phyloP scores from a whole-genome alignment of 2,113 vertebrate species.

The Indri indri region DNA sequence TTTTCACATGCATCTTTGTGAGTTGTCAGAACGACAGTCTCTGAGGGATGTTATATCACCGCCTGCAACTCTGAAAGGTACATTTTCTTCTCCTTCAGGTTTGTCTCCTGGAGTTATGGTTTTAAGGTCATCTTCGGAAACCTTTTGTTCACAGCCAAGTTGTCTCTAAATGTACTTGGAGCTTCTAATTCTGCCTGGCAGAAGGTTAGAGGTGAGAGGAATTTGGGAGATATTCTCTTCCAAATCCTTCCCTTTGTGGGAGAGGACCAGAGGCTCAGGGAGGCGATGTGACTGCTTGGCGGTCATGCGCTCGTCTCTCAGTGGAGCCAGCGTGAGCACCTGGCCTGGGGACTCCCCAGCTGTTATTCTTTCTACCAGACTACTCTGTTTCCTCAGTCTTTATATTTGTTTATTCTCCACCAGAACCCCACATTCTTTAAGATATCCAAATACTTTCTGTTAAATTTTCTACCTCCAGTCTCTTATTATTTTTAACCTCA shows the following conservation, averaged over 20 bases:
- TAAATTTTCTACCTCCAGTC: not conserved
- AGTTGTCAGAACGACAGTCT: slow-evolving; percentile 41
- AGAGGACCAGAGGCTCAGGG: not conserved
- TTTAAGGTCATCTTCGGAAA: slow-evolving; percentile 36
- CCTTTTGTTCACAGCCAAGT: not conserved
- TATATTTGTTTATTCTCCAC: not conserved
- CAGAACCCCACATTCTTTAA: not conserved
- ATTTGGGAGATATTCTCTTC: not conserved
- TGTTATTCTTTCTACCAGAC: not conserved
- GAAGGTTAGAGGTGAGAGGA: not conserved
- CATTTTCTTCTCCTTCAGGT: slow-evolving; percentile 40
- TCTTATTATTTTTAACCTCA: not conserved
- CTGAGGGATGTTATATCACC: not conserved
- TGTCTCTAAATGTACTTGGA: not conserved
- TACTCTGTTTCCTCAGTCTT: not conserved
- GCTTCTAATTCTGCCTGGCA: not conserved
- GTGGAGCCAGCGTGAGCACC: not conserved
- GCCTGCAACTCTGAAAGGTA: not conserved
- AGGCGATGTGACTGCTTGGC: too few relatives aligned
- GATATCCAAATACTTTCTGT: not conserved
- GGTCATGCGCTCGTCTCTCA: not conserved
- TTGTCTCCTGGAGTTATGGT: slow-evolving; percentile 30
- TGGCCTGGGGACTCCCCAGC: not conserved
- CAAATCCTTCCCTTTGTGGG: not conserved
- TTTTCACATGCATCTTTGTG: not conserved